Evolutionary conservation across 1,140 invertebrate genomes (phyloP), one percentile per base, ranked within the genome.

Genomic region (Pseudomyrmex pallidus): DNA sequence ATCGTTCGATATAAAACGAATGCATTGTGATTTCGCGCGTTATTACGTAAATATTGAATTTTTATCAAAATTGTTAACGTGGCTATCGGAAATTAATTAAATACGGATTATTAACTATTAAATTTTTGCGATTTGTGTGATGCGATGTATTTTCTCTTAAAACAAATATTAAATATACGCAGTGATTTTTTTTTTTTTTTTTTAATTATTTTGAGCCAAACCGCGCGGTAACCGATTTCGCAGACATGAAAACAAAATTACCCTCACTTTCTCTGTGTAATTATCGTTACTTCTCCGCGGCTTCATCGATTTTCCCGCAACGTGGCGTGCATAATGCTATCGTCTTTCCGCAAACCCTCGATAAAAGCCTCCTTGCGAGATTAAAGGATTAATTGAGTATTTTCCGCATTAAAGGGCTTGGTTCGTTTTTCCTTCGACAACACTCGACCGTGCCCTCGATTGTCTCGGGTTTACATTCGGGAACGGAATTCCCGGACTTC

Each of bases 331-430:
- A 8, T 80, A 72, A 80, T 61, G 20, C 17, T 48, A 59, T 4
- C 20, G 20, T 44, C n/a, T 80, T 50, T 70, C 22, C 44, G 12
- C 44, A n/a, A 61, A 70, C n/a, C 15, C 44, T 72, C 59, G 50
- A 78, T 78, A 25, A 72, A 72, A 61, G 44, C 35, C 20, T 68
- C 12, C 44, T 80, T 59, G 56, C 13, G 22, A 83, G 52, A 76
- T 44, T 77, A 57, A 77, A 35, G 15, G 61, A 77, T 83, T 76
- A 83, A 77, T 83, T 48, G 73, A 76, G n/a, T 35, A 50, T 77
- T 77, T 63, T 76, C 13, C 25, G 35, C 61, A 59, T 64, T 82
- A 57, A 66, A 22, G 20, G 77, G 15, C 17, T 15, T 35, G 77
- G 54, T 12, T 48, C 48, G n/a, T n/a, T 59, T 46, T 4, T 20